Base-by-base conservation (phyloP, 2,113 vertebrate species). In the Nesoenas mayeri region DNA sequence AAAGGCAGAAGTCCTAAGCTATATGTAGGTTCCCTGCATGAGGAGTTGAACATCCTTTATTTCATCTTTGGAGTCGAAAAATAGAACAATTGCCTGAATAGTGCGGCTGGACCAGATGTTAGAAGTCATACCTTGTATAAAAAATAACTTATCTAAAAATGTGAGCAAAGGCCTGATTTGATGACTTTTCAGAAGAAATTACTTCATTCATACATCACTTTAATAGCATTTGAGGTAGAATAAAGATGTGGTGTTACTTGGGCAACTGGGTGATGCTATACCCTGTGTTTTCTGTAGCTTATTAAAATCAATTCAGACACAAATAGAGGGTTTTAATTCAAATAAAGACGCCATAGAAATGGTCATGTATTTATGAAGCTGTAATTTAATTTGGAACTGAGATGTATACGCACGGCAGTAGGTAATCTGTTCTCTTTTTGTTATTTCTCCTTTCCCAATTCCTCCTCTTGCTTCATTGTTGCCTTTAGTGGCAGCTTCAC, bases 171-270 rank as follows among this genome's bases (percentile, higher is more conserved):
- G 62, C 54, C 58, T 69, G 67, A 82, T 79, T 36, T 73, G 87
- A 65, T 89, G 91, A 57, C 54, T 44, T 66, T 96, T 96, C 79
- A 90, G 67, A 66, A 91, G 85, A 62, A 82, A 91, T 96, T 88
- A 77, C 67, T 60, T 77, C 31, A 3, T 38, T 83, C 79, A 70
- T 91, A 18, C 25, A 80, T 91, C 89, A 96, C 56, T 60, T 79
- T 50, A 82, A 81, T 91, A 64, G 58, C 60, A 31, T 69, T 64
- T 66, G 71, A 90, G 71, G 40, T 72, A 61, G 61, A 74, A 96
- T 92, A 64, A 87, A 92, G 89, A 89, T 89, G 73, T 66, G 69
- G 44, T 42, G 31, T 58, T 75, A 10, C 53, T 77, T 24, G 79
- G 51, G 62, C 77, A 75, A 54, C 79, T 83, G 50, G 42, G 6